Evolutionary conservation across 1,140 invertebrate genomes (phyloP).

Genomic region (Theocolax elegans): DNA sequence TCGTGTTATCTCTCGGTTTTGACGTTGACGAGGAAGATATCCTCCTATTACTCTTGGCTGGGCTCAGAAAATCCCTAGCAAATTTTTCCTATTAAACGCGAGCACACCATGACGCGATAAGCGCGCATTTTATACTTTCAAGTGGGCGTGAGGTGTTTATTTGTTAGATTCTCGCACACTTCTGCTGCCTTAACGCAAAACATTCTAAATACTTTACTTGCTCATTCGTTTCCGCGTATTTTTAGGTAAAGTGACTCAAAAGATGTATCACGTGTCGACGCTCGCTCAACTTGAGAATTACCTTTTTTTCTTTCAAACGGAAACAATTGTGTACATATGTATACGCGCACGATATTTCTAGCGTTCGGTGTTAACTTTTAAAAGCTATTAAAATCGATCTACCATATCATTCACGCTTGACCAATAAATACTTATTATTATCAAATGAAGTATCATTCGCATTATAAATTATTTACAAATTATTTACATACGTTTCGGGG

Average conservation of each 20-base stretch:
- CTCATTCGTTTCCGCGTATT: constrained; percentile 18
- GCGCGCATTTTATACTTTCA: constrained; percentile 4
- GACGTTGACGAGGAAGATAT: constrained; percentile 4
- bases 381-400: too few relatives aligned
- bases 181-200: not conserved
- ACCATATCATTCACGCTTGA: too few relatives aligned
- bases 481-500: too few relatives aligned
- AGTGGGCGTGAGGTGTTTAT: constrained; percentile 8
- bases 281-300: not conserved
- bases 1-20: constrained; percentile 1
- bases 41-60: not conserved
- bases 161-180: constrained; percentile 1
- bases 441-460: too few relatives aligned
- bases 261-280: not conserved
- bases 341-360: too few relatives aligned
- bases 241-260: constrained; percentile 39
- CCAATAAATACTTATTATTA: too few relatives aligned
- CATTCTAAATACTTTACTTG: constrained; percentile 20
- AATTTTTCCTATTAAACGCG: constrained; percentile 15
- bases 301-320: not conserved
- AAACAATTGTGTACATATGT: too few relatives aligned
- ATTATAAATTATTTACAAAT: too few relatives aligned
- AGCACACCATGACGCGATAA: not conserved
- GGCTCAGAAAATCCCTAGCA: not conserved
- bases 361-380: too few relatives aligned